Conservation (phyloP, 2,888 invertebrate genomes). For the Parnassius glacialis region DNA sequence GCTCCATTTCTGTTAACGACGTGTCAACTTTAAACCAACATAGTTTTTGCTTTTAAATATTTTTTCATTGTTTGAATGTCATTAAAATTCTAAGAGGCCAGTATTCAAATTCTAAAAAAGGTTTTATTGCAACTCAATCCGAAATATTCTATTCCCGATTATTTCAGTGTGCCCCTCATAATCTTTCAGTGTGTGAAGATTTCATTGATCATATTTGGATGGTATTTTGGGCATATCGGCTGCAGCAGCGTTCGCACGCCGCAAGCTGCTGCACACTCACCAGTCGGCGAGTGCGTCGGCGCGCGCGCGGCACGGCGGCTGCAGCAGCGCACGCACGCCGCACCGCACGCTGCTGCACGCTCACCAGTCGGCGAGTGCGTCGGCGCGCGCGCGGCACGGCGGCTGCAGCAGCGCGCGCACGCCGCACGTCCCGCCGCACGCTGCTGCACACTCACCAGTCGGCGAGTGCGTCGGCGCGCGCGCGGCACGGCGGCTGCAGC, state of each 20-base stretch:
- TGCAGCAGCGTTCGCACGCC: not conserved
- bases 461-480: constrained; percentile 92
- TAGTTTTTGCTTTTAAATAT: too few relatives aligned
- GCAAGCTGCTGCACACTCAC: constrained; percentile 43
- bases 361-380: constrained; percentile 91
- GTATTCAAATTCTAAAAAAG: too few relatives aligned
- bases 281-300: constrained; percentile 91
- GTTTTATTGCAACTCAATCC: too few relatives aligned
- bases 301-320: constrained; percentile 87
- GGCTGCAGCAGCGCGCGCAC: constrained; percentile 86
- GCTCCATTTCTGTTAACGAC: too few relatives aligned
- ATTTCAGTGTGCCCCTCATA: too few relatives aligned
- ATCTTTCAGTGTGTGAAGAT: too few relatives aligned
- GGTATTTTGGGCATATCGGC: constrained; percentile 47
- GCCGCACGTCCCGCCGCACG: constrained; percentile 75
- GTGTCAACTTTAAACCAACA: too few relatives aligned
- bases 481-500: constrained; percentile 88
- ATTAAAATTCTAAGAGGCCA: too few relatives aligned
- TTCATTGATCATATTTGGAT: too few relatives aligned
- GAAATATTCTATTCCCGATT: too few relatives aligned
- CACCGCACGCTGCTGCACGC: constrained; percentile 43
- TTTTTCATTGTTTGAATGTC: too few relatives aligned
- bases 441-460: constrained; percentile 76
- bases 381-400: constrained; percentile 89
- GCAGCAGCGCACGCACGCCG: constrained; percentile 84